phyloP scores from a whole-genome alignment of 2,113 vertebrate species.

The Crypturellus undulatus region DNA sequence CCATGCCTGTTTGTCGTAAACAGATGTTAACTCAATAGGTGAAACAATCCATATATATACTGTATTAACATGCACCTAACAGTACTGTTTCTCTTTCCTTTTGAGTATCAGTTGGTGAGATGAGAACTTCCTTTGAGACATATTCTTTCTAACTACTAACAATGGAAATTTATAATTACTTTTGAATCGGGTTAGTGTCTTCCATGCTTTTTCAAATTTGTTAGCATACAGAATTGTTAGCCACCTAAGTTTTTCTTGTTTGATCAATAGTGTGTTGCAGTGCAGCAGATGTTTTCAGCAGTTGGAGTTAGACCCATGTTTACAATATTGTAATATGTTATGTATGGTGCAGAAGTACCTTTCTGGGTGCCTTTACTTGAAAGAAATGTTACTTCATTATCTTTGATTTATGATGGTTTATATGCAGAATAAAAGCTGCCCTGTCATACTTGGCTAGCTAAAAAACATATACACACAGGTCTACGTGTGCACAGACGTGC shows the following conservation, averaged over 20 bases:
- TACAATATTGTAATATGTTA: neutral
- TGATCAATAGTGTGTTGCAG: neutral
- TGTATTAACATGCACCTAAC: neutral
- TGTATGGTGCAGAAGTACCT: neutral
- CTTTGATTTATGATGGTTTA: neutral
- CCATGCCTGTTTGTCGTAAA: neutral
- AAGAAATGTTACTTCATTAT: neutral
- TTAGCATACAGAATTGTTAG: neutral
- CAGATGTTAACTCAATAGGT: neutral
- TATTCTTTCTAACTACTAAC: neutral
- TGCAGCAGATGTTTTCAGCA: neutral
- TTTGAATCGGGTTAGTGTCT: neutral
- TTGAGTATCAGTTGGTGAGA: neutral
- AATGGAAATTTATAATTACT: neutral
- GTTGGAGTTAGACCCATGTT: neutral
- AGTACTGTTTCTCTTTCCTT: neutral
- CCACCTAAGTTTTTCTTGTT: neutral
- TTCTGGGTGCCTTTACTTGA: neutral
- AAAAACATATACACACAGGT: neutral
- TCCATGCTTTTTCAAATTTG: neutral
- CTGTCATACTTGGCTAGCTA: neutral
- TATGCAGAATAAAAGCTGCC: neutral
- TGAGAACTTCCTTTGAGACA: neutral
- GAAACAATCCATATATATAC: neutral
- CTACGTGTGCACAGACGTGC: fast-evolving